Evolutionary conservation across 1,140 invertebrate genomes (phyloP), one percentile per base, ranked within the genome.

Genomic region (Teleopsis dalmanni): DNA sequence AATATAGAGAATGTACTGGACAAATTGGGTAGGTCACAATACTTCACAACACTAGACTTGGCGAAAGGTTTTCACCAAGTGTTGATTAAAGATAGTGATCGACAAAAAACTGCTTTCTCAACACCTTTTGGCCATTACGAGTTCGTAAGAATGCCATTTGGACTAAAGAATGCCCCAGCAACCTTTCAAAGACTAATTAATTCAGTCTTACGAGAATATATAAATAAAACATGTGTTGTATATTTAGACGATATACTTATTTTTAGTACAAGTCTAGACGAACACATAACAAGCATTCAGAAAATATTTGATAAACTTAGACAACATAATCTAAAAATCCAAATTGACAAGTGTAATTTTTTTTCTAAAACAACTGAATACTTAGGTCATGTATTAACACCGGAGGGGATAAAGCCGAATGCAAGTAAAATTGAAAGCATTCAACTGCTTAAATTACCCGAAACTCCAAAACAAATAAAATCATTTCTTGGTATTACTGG

Each of bases 111-210:
- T 6, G 49, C 49, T 23, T 54, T 54, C 26, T 49, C 46, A 2
- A 46, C 43, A 3, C 19, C 40, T 23, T n/a, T n/a, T 11, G 38
- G 45, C n/a, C 44, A 51, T 29, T 54, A 41, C 16, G 36, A 48
- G 29, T 54, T 44, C 22, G 48, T 47, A 7, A 40, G 57, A 33
- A 65, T 75, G 61, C 59, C 60, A 8, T 73, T 73, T 48, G 50
- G 50, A 36, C 40, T 55, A 16, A 52, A 54, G 47, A 55, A 55
- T 47, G 47, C 23, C 4, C 53, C 53, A 5, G 35, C 50, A 4
- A 71, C 64, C 11, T 75, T 76, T 54, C 67, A 75, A 58, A 40
- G 67, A 31, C 47, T 64, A 21, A 75, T 76, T 64, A 59, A 77
- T 46, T 52, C 41, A 13, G 54, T 62, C 5, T 45, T 70, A 1